phyloP scores from a whole-genome alignment of 2,113 vertebrate genomes.

The Potamarius usumacintae region DNA sequence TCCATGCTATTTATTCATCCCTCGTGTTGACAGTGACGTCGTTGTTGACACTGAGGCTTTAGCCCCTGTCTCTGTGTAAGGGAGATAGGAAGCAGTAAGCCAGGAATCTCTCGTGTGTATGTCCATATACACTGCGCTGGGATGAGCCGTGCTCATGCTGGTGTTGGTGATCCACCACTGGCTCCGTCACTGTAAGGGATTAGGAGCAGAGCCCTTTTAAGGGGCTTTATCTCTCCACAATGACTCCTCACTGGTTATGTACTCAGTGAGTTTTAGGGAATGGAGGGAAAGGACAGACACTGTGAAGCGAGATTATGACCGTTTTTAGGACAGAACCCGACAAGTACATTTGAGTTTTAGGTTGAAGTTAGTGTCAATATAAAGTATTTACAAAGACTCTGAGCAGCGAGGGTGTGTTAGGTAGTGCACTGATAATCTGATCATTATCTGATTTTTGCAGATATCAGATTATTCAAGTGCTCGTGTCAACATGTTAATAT shows the following conservation, averaged over 20 bases:
- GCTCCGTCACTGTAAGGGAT: slow-evolving; percentile 68
- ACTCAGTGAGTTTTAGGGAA: slow-evolving; percentile 56
- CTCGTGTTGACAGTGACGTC: slow-evolving; percentile 57
- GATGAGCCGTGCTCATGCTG: slow-evolving; percentile 64
- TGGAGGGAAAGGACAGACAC: slow-evolving; percentile 47
- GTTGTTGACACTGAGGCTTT: slow-evolving; percentile 68
- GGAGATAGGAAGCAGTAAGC: slow-evolving; percentile 70
- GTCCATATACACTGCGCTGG: slow-evolving; percentile 53
- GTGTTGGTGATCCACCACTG: slow-evolving; percentile 54
- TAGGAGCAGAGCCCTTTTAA: slow-evolving; percentile 66
- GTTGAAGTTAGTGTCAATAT: not conserved
- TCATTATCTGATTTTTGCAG: not conserved
- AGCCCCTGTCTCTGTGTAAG: slow-evolving; percentile 56
- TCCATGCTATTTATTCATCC: slow-evolving; percentile 29
- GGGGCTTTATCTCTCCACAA: slow-evolving; percentile 66
- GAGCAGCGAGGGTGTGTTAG: not conserved
- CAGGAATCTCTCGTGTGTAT: slow-evolving; percentile 60
- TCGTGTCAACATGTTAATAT: not conserved
- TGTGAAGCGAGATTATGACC: slow-evolving; percentile 41
- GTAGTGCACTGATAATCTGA: not conserved
- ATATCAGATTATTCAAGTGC: not conserved
- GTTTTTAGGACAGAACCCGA: not conserved
- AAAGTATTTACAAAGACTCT: not conserved
- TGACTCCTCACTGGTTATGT: slow-evolving; percentile 56
- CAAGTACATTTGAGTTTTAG: not conserved